These are phyloP conservation scores for Hippopotamyrus pictus DNA, from an alignment of 2,797 vertebrate genomes.

Conservation along the genomic window DNA sequence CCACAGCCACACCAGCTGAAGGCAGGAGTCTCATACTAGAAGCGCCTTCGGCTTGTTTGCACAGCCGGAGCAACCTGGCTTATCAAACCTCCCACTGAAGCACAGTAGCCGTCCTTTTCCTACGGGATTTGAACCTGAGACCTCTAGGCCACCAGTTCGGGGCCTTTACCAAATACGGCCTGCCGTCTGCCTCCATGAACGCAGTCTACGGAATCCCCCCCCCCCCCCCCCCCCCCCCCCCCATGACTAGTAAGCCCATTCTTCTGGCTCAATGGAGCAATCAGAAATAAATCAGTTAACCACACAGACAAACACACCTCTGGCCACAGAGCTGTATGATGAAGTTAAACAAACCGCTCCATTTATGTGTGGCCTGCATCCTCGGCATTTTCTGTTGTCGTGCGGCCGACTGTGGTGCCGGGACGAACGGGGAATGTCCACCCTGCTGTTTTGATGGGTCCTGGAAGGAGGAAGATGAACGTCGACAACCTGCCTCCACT, in stretches of 20 bases:
- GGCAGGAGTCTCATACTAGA: neutral
- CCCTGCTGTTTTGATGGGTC: neutral
- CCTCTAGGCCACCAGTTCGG: neutral
- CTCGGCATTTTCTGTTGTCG: neutral
- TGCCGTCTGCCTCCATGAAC: neutral
- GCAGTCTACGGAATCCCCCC: neutral
- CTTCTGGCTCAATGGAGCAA: neutral
- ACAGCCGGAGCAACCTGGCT: neutral
- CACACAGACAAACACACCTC: neutral
- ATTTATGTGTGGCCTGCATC: neutral
- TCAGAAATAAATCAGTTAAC: neutral
- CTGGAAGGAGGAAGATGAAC: neutral
- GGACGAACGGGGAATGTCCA: neutral
- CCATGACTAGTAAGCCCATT: neutral
- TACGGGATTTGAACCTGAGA: neutral
- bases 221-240: neutral
- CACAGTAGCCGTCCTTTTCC: neutral
- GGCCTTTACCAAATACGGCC: neutral
- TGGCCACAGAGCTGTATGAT: neutral
- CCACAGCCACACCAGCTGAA: neutral
- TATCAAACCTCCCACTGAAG: neutral
- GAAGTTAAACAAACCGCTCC: neutral
- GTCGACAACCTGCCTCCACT: neutral
- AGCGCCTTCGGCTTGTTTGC: neutral
- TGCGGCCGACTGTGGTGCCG: neutral